phyloP scores from a whole-genome alignment of 2,113 vertebrate species.

The Myotis brandtii region DNA sequence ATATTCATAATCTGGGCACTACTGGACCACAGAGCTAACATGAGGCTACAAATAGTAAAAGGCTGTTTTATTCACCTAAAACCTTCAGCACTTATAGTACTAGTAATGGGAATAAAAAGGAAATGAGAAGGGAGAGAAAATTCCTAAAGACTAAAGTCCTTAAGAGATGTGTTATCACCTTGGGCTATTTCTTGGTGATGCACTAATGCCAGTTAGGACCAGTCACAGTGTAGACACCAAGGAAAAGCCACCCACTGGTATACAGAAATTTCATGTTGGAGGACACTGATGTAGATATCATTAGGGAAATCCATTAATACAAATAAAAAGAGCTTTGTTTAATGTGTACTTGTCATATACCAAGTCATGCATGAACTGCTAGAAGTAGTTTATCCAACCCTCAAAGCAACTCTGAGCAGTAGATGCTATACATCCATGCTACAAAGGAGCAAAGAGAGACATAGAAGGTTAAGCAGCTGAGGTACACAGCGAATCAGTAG shows the following conservation, averaged over 20 bases:
- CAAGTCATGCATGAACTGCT: neutral
- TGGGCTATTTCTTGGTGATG: neutral
- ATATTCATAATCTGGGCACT: neutral
- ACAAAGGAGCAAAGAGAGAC: neutral
- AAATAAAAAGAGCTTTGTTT: neutral
- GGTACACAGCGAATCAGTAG: too few relatives aligned
- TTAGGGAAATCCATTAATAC: neutral
- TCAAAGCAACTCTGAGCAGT: neutral
- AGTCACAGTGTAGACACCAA: neutral
- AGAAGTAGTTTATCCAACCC: neutral
- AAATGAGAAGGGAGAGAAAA: neutral
- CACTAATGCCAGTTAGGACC: too few relatives aligned
- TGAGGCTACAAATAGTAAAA: neutral
- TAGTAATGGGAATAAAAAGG: neutral
- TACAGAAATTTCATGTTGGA: neutral
- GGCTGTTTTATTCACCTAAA: neutral
- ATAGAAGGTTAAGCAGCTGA: neutral
- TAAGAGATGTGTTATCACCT: neutral
- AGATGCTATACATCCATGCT: accelerated
- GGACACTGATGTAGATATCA: neutral
- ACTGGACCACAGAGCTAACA: neutral
- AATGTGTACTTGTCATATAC: neutral
- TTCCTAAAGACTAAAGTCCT: neutral
- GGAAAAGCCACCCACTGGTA: neutral
- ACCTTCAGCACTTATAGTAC: neutral